Evolutionary conservation across 2,797 vertebrate genomes (phyloP).

Genomic region (Tapera naevia): DNA sequence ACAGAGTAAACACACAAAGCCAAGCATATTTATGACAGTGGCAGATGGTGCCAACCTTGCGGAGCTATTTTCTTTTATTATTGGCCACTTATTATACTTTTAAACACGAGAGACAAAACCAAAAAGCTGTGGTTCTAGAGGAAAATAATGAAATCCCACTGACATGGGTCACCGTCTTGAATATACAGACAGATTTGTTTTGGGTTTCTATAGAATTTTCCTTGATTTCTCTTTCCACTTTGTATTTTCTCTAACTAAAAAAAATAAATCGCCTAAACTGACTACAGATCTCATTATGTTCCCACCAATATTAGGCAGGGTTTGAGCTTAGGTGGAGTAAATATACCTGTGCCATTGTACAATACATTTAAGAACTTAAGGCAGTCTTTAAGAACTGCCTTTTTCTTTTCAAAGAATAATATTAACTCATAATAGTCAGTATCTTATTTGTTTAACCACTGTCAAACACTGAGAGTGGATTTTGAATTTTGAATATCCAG

Average conservation of each 20-base stretch:
- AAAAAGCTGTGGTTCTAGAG: conserved; percentile 28
- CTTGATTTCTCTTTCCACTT: not conserved
- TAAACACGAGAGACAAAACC: conserved; percentile 40
- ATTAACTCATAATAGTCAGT: not conserved
- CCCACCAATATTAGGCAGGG: not conserved
- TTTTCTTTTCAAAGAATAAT: not conserved
- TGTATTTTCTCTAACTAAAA: not conserved
- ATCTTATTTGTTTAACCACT: not conserved
- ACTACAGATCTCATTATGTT: not conserved
- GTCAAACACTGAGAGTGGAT: not conserved
- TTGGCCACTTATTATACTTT: conserved; percentile 50
- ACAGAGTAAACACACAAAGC: conserved; percentile 68
- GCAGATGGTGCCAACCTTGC: conserved; percentile 46
- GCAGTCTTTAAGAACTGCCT: not conserved
- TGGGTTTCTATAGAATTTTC: conserved; percentile 2
- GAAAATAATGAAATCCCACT: conserved; percentile 2
- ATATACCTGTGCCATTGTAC: not conserved
- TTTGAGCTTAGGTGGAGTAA: conserved; percentile 10
- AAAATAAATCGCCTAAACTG: not conserved
- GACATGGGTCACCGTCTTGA: not conserved
- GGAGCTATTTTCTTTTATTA: conserved; percentile 34
- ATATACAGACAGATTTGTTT: not conserved
- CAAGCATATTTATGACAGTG: conserved; percentile 40
- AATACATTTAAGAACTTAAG: not conserved
- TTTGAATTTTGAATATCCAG: not conserved